Evolutionary conservation across 2,797 vertebrate species (phyloP).

Genomic region (Ctenopoma multispine): DNA sequence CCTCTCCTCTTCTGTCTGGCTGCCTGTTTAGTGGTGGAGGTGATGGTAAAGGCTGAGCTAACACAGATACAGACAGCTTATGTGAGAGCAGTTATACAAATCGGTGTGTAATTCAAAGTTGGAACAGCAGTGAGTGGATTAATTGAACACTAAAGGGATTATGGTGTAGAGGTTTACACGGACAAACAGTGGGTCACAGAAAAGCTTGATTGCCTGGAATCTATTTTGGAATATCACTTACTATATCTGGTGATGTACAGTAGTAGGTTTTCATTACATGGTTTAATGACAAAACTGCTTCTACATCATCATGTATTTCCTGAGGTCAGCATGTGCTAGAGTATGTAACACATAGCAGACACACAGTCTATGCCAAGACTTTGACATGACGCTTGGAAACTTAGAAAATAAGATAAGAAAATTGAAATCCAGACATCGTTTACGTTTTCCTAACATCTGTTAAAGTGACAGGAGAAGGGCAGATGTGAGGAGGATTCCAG

Average conservation of each 20-base stretch:
- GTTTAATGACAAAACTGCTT: conserved; percentile 28
- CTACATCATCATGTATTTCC: conserved; percentile 37
- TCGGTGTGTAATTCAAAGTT: conserved; percentile 76
- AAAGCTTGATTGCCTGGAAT: conserved; percentile 67
- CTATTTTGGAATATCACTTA: conserved; percentile 28
- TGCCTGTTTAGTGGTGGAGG: conserved; percentile 64
- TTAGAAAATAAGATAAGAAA: conserved; percentile 90
- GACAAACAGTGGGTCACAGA: conserved; percentile 78
- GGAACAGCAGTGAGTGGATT: conserved; percentile 78
- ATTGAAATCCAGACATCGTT: conserved; percentile 95
- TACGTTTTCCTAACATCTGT: conserved; percentile 98
- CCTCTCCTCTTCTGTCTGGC: conserved; percentile 59
- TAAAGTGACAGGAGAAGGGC: conserved; percentile 93
- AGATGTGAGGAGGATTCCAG: conserved; percentile 75
- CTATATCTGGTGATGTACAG: conserved; percentile 29
- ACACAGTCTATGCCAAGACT: conserved; percentile 84
- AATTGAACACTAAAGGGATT: conserved; percentile 81
- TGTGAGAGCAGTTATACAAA: conserved; percentile 73
- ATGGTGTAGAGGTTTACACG: conserved; percentile 71
- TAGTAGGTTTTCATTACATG: conserved; percentile 37
- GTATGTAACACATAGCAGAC: conserved; percentile 36
- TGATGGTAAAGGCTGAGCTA: conserved; percentile 81
- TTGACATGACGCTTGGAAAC: conserved; percentile 90
- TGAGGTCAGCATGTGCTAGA: conserved; percentile 43
- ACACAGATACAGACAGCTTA: conserved; percentile 83